Conservation (phyloP, 2,888 invertebrate species). For the Athalia circularis region DNA sequence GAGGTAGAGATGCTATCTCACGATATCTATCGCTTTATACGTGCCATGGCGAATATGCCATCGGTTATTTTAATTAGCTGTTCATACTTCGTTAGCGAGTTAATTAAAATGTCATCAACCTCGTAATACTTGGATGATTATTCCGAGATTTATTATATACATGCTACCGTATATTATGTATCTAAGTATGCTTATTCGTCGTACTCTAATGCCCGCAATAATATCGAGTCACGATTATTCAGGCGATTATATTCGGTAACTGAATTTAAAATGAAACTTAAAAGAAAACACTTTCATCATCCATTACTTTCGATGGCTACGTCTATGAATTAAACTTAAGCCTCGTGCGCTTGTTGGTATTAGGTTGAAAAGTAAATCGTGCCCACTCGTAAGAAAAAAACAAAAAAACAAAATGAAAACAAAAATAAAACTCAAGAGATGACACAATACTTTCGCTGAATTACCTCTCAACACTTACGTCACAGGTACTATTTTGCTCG, state of each 20-base stretch:
- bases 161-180: not conserved
- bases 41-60: constrained; percentile 43
- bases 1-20: constrained; percentile 38
- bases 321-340: constrained; percentile 22
- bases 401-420: not conserved
- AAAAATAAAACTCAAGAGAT: not conserved
- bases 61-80: constrained; percentile 56
- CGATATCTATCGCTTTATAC: constrained; percentile 41
- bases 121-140: constrained; percentile 22
- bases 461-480: constrained; percentile 14
- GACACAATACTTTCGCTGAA: constrained; percentile 23
- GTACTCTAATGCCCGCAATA: not conserved
- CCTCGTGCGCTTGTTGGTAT: not conserved
- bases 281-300: constrained; percentile 31
- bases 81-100: constrained; percentile 48
- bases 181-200: too few species aligned
- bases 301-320: constrained; percentile 20
- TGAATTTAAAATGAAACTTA: constrained; percentile 23
- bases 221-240: constrained; percentile 28
- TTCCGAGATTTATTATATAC: constrained; percentile 21
- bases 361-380: constrained; percentile 16
- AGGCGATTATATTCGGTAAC: constrained; percentile 24
- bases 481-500: not conserved
- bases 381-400: not conserved
- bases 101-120: constrained; percentile 56